phyloP scores from a whole-genome alignment of 1,140 invertebrate species.

The Drosophila equinoxialis region DNA sequence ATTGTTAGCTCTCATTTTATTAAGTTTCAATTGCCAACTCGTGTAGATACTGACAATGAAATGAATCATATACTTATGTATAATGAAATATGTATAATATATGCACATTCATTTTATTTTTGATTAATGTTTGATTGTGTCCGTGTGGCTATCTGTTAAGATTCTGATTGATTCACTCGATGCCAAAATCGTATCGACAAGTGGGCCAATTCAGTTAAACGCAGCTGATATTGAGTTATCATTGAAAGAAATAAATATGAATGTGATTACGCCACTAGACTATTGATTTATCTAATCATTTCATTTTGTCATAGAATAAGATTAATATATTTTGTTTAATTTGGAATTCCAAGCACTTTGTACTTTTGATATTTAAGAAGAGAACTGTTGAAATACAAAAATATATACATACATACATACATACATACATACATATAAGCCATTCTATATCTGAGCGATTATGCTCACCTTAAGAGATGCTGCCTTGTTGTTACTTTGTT shows the following conservation, averaged over 20 bases:
- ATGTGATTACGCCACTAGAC: background rate
- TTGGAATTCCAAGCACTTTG: background rate
- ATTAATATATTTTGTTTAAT: conserved; percentile 4
- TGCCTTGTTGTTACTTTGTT: conserved; percentile 9
- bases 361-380: background rate
- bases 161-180: conserved; percentile 12
- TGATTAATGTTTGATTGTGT: background rate
- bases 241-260: background rate
- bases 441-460: background rate
- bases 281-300: conserved; percentile 13
- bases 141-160: background rate
- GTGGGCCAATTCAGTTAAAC: conserved; percentile 2
- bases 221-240: background rate
- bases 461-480: conserved; percentile 12
- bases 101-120: background rate
- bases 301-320: conserved; percentile 1
- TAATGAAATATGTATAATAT: background rate
- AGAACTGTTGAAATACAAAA: background rate
- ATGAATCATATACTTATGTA: background rate
- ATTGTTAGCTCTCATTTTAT: too few relatives aligned
- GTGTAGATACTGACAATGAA: too few relatives aligned
- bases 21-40: too few relatives aligned
- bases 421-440: background rate
- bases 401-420: background rate
- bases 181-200: conserved; percentile 5